Conservation (phyloP, 1,140 invertebrate genomes). For the Drosophila hydei region DNA sequence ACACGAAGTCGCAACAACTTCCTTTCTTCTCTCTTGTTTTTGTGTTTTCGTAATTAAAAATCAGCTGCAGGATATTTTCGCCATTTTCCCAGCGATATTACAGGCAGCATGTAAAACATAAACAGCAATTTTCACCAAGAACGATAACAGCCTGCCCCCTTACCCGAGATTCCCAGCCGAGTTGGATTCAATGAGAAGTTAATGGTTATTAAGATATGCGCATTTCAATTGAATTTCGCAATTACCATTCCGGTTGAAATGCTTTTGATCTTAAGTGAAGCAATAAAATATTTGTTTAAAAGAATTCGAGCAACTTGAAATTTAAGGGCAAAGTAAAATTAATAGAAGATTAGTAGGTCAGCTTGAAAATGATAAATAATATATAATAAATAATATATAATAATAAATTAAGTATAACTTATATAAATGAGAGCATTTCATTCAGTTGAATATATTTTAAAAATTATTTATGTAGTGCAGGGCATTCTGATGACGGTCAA, state of each 20-base stretch:
- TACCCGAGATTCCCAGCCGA: background rate
- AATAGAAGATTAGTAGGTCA: too few species aligned
- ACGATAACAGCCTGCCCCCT: background rate
- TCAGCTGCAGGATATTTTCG: constrained; percentile 77
- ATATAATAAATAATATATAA: too few species aligned
- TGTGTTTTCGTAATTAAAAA: constrained; percentile 79
- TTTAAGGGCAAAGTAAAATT: too few species aligned
- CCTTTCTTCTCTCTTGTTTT: constrained; percentile 53
- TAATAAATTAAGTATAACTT: too few species aligned
- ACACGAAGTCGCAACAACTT: constrained; percentile 71
- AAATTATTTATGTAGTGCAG: background rate
- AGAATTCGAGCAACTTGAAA: too few species aligned
- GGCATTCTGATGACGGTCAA: background rate
- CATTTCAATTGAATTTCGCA: constrained; percentile 38
- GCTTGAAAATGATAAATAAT: too few species aligned
- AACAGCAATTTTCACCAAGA: constrained; percentile 53
- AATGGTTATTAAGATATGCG: constrained; percentile 42
- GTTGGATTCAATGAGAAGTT: constrained; percentile 1
- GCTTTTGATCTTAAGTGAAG: constrained; percentile 12
- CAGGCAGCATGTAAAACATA: constrained; percentile 51
- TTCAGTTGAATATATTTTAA: too few species aligned
- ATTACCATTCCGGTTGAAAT: constrained; percentile 14
- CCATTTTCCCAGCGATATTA: constrained; percentile 59
- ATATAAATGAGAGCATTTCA: background rate
- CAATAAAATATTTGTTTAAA: background rate